Conservation (phyloP, 2,797 vertebrate genomes). For the Cichlasoma orientale region DNA sequence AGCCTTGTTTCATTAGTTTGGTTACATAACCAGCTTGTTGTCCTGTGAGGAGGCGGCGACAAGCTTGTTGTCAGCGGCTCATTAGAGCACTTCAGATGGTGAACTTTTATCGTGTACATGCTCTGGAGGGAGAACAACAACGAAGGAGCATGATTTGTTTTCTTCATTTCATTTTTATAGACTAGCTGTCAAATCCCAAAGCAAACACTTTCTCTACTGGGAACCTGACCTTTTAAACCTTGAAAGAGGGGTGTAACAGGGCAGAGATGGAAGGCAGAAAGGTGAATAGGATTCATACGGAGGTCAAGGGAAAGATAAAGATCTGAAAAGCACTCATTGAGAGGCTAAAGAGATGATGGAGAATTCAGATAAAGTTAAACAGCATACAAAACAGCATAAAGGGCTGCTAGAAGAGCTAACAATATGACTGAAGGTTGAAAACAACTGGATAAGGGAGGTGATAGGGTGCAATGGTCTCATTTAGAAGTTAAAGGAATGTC, state of each 20-base stretch:
- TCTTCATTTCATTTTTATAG: not conserved
- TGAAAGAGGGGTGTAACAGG: not conserved
- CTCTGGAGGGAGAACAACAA: not conserved
- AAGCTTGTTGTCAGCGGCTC: conserved; percentile 35
- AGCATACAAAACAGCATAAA: not conserved
- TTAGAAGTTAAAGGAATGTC: not conserved
- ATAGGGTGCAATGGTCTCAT: not conserved
- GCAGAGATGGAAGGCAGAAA: not conserved
- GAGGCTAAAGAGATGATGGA: not conserved
- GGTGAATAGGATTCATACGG: not conserved
- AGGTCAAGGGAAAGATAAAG: not conserved
- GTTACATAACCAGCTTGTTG: conserved; percentile 29
- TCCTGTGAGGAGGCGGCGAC: conserved; percentile 3
- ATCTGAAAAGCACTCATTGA: not conserved
- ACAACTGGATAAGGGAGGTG: not conserved
- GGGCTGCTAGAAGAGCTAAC: not conserved
- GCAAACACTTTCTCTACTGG: not conserved
- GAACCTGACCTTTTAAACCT: not conserved
- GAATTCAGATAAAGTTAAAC: not conserved
- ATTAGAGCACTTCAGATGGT: conserved; percentile 34
- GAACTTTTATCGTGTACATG: conserved; percentile 12
- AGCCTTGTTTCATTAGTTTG: conserved; percentile 19
- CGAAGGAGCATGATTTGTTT: not conserved
- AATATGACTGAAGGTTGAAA: not conserved
- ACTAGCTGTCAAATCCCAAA: conserved; percentile 5